Base-by-base conservation (phyloP, 2,113 vertebrate genomes). In the Columbina picui region DNA sequence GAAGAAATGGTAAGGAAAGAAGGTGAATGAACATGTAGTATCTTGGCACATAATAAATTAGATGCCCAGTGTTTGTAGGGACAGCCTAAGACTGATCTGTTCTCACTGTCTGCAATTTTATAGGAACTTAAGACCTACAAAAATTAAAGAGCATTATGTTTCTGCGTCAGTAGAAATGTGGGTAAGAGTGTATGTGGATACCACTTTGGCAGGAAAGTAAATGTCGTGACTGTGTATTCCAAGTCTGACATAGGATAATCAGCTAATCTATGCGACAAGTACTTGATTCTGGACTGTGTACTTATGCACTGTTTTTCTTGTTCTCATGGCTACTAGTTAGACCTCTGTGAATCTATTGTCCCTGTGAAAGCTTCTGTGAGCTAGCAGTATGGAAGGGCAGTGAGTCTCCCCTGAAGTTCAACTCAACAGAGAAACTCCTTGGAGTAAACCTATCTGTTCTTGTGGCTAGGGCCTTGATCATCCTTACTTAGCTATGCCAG, bases 101-200 rank as follows among this genome's bases (percentile, higher is more conserved):
- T 6, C 15, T 6, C 1, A 0, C 22, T 68, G 15, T 12, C 59
- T 6, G 16, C 0, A 1, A 36, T 39, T 77, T 81, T 39, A 20
- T 25, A 30, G 10, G 8, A 73, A n/a, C 4, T 32, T 29, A 71
- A 77, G 38, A 41, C 13, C 22, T 20, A 57, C 3, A 8, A 61
- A 76, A n/a, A 36, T 39, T 43, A 86, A 76, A 55, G 8, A n/a
- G 29, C 3, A 7, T 26, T 14, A 15, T 41, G 15, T 50, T 21
- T 79, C 3, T 70, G 27, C 9, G 57, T 15, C 19, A 32, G 26
- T 25, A 67, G 47, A 64, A 59, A 36, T 29, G 2, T 61, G 39
- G 14, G 5, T 6, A 78, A 59, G 10, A 61, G 34, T 29, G 10
- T 27, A 32, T 1, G 2, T 18, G 6, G 22, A 17, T 21, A 9